Evolutionary conservation across 2,797 vertebrate species (phyloP), one percentile per base, ranked within the genome.

Genomic region (Furcifer pardalis): DNA sequence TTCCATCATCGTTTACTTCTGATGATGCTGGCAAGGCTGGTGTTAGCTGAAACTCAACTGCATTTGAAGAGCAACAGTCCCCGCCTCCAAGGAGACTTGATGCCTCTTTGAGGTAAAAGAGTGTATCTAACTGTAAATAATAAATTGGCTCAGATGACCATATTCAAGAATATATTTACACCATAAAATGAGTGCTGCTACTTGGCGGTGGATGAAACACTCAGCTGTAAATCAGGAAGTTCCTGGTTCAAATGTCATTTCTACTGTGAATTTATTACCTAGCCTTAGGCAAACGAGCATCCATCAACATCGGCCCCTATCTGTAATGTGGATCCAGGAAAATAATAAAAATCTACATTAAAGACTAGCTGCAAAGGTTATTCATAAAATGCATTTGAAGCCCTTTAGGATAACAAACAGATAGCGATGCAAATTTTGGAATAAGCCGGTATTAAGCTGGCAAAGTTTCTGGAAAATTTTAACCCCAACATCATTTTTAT

Each of bases 91-190:
- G 78, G 30, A 83, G 68, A 1, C 0, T 4, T 30, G 44, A 60
- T 80, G 44, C 30, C 35, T 78, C 87, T 87, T 86, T 85, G 74
- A 37, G 9, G 56, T 27, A 69, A 44, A 68, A 15, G 30, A 27
- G 32, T 81, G 49, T 35, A 66, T 30, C 32, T 46, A 79, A 44
- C 62, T 83, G 71, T 79, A 52, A 56, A 73, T 63, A 72, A 8
- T 52, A 46, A 46, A 37, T 44, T 79, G 56, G 35, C 27, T 88
- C 62, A 82, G 27, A 83, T 66, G 69, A 46, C n/a, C 13, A 19
- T 32, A 49, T 49, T 23, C 59, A 63, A 37, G 35, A 42, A 71
- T 71, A 68, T 40, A 2, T 81, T 40, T 44, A 62, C 27, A 74
- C 19, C 40, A 44, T 81, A 44, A 72, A 42, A 42, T 60, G 52